Evolutionary conservation across 2,797 vertebrate species (phyloP).

Genomic region (Vultur gryphus): DNA sequence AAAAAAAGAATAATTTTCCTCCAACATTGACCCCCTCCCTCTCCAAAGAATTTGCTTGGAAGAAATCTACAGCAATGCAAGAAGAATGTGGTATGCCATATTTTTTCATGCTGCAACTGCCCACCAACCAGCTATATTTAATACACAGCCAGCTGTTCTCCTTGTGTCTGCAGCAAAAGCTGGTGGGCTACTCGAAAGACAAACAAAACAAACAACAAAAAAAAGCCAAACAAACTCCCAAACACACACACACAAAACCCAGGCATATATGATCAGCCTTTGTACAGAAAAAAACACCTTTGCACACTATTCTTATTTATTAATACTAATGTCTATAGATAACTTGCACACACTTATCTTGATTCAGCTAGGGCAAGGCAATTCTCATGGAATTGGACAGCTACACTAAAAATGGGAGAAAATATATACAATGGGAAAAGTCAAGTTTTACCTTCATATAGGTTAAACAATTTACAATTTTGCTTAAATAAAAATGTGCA

Average conservation of each 20-base stretch:
- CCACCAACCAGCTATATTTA: neutral
- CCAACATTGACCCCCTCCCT: neutral
- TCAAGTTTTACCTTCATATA: neutral
- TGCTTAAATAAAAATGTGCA: neutral
- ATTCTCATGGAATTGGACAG: neutral
- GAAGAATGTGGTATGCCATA: neutral
- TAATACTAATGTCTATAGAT: neutral
- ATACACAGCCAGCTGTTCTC: neutral
- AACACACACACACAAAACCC: neutral
- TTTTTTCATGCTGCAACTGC: neutral
- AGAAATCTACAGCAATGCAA: neutral
- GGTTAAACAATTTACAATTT: neutral
- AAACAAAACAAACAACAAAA: neutral
- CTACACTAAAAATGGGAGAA: neutral
- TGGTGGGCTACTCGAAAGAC: neutral
- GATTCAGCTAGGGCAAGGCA: neutral
- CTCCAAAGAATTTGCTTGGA: neutral
- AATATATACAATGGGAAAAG: neutral
- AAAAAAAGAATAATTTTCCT: neutral
- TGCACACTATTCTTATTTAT: neutral
- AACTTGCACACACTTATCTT: neutral
- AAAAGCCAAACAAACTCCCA: neutral
- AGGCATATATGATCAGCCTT: neutral
- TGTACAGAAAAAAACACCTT: neutral
- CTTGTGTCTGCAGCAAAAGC: neutral